Percentiles rank a stretch among this genome's conserved stretches.
Conservation (phyloP, 2,888 invertebrate species). For the Hydrotaea diabolus region DNA sequence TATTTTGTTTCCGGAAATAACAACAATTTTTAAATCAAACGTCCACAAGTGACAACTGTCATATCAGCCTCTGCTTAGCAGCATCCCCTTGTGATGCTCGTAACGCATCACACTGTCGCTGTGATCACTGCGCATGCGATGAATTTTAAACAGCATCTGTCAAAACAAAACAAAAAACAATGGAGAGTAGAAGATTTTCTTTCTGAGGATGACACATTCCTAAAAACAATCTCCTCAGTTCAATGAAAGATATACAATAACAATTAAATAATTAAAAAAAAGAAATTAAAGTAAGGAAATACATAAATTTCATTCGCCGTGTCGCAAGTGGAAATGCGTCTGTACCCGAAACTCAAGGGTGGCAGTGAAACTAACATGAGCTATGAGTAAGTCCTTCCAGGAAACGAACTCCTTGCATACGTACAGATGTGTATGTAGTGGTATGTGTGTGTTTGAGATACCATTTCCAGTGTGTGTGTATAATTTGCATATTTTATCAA, state of each 20-base stretch:
- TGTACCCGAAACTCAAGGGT: conserved; percentile 74
- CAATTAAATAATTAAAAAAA: neutral
- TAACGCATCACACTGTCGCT: neutral
- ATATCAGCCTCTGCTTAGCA: conserved; percentile 47
- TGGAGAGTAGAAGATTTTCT: conserved; percentile 17
- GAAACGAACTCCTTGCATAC: conserved; percentile 70
- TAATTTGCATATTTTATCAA: conserved; percentile 15
- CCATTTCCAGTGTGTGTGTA: neutral
- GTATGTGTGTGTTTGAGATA: conserved; percentile 35
- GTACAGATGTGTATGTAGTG: conserved; percentile 37
- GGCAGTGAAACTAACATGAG: conserved; percentile 72
- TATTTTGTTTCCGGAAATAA: no score
- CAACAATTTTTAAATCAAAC: no score
- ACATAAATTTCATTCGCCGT: neutral
- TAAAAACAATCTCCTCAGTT: neutral
- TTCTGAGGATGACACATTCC: conserved; percentile 6
- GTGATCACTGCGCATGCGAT: conserved; percentile 57
- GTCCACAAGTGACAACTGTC: neutral
- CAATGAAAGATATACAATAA: conserved; percentile 5
- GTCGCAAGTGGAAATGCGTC: conserved; percentile 70
- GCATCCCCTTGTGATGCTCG: conserved; percentile 39
- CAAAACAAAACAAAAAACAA: conserved; percentile 52
- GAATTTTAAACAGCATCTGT: conserved; percentile 65
- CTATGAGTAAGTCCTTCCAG: conserved; percentile 75
- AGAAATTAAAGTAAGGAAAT: conserved; percentile 6